Base-by-base conservation (phyloP, 2,113 vertebrate species). In the Toxostoma redivivum region DNA sequence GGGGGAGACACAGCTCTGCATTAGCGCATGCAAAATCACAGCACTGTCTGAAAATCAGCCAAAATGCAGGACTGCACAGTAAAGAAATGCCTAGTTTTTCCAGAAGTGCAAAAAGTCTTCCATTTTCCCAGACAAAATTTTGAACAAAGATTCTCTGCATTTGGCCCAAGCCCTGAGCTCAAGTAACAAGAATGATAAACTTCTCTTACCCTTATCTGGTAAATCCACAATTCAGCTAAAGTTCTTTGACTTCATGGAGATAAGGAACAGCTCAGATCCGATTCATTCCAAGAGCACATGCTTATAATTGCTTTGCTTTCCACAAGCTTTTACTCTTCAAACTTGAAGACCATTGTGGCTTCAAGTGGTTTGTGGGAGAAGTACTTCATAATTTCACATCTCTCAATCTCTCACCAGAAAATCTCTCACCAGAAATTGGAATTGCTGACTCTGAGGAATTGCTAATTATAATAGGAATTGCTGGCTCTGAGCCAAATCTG, bases 31-130 rank as follows among this genome's bases (percentile, higher is more conserved):
- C 45, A 45, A 71, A 91, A 82, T 58, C 54, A 88, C n/a, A 48
- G 17, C 1, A 20, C 14, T 5, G 35, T 9, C 80, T 42, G 45
- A 86, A 77, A 54, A 70, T 11, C 9, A 74, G 24, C n/a, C 37
- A 11, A 27, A 66, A 51, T 0, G 0, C 21, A 74, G 33, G 12
- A 56, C 40, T 9, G 1, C 4, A 1, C 3, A 15, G 10, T 11
- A 77, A 62, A 86, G 24, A 15, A 37, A 31, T 10, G 11, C 22
- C 12, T 23, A 0, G 31, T 57, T 24, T 31, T 47, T 44, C 35
- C 53, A 31, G 33, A 7, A 56, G 17, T 14, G 33, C 48, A 45
- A n/a, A 25, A 80, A 69, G 22, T 11, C 28, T 62, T 69, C 30
- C 24, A 38, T 56, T 78, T 74, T 58, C 30, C 12, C 14, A 18